These are phyloP conservation scores for Macrosiphum euphorbiae DNA, from an alignment of 2,888 invertebrate species.

Conservation along the genomic window DNA sequence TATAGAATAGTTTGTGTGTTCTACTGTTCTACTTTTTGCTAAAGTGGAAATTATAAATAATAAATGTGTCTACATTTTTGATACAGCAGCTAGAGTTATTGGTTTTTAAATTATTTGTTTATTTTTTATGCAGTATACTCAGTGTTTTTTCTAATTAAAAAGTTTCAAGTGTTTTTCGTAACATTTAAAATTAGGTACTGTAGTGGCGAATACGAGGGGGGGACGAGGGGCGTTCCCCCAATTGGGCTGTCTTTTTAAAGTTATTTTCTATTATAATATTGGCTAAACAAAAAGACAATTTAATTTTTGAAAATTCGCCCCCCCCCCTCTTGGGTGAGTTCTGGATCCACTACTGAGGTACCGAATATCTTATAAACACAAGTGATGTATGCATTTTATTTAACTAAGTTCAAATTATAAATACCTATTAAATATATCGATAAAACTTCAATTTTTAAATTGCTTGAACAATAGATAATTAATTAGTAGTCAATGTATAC, in stretches of 20 bases:
- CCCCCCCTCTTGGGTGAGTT: no score
- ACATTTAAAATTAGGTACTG: neutral
- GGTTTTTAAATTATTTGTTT: neutral
- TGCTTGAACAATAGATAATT: neutral
- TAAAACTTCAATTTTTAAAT: neutral
- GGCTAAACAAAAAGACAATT: no score
- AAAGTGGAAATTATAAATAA: constrained; percentile 22
- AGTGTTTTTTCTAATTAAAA: neutral
- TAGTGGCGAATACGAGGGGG: no score
- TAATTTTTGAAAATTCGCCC: no score
- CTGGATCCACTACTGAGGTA: no score
- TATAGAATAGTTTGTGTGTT: neutral
- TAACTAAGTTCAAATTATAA: neutral
- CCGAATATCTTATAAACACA: neutral
- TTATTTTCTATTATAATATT: no score
- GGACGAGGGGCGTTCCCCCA: no score
- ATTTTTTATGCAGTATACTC: neutral
- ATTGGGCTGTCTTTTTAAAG: no score
- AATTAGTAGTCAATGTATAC: neutral
- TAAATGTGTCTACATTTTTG: neutral
- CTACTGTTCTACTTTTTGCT: neutral
- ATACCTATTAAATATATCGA: neutral
- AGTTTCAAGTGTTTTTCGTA: neutral
- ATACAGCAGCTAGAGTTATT: neutral
- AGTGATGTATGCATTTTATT: neutral